Evolutionary conservation across 2,888 invertebrate genomes (phyloP).

Genomic region (Brachyptera risi): DNA sequence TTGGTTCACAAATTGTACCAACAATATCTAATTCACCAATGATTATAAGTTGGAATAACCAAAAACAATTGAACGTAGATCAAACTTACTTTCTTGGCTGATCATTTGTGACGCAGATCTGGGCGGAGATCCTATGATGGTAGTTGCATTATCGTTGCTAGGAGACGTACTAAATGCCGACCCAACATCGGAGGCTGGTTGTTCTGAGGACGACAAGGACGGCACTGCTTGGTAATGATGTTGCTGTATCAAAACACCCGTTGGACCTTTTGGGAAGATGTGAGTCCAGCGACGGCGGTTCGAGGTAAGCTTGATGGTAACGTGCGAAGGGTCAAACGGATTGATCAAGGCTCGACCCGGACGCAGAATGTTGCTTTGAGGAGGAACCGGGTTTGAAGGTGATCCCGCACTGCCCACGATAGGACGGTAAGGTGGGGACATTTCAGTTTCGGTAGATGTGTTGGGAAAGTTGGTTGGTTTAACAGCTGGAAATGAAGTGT

Average conservation of each 20-base stretch:
- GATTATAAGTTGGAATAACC: too few species aligned
- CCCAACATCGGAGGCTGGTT: conserved; percentile 22
- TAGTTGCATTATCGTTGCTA: neutral
- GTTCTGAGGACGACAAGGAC: conserved; percentile 40
- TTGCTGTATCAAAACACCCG: conserved; percentile 86
- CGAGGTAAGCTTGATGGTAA: conserved; percentile 92
- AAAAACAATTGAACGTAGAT: too few species aligned
- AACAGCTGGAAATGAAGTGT: too few species aligned
- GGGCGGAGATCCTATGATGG: conserved; percentile 34
- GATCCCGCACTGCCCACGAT: conserved; percentile 56
- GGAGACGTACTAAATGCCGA: conserved; percentile 26
- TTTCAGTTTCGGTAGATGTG: conserved; percentile 49
- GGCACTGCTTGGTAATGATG: conserved; percentile 88
- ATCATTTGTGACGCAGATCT: conserved; percentile 46
- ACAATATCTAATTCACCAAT: too few species aligned
- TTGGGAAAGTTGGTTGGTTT: too few species aligned
- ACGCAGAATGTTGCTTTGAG: conserved; percentile 44
- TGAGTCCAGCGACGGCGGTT: conserved; percentile 97
- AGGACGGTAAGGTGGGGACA: conserved; percentile 52
- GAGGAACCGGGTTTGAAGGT: conserved; percentile 41
- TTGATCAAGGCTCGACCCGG: conserved; percentile 88
- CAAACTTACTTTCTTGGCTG: conserved; percentile 51
- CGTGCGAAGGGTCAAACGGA: conserved; percentile 97
- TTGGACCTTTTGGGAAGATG: conserved; percentile 93
- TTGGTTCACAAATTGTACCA: too few species aligned